These are phyloP conservation scores for Petrocephalus zakoni DNA, from an alignment of 2,113 vertebrate species.

Conservation along the genomic window DNA sequence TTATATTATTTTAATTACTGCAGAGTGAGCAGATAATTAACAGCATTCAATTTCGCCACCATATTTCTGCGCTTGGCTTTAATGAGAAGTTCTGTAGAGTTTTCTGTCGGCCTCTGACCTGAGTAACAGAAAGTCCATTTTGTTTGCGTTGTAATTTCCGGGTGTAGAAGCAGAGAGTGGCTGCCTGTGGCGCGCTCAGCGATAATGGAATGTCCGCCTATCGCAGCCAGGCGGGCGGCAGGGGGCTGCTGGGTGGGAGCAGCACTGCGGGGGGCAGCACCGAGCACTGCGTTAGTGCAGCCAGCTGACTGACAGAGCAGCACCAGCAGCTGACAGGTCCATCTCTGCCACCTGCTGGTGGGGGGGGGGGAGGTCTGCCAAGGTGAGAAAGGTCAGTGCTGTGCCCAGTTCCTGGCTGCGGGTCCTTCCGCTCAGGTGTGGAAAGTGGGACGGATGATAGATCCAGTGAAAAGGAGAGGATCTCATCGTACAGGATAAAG, in stretches of 20 bases:
- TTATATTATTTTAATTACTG: conserved; percentile 34
- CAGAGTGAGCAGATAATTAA: conserved; percentile 50
- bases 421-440: conserved; percentile 27
- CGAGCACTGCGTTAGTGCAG: neutral
- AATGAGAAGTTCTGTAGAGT: conserved; percentile 31
- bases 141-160: neutral
- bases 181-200: neutral
- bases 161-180: neutral
- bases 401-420: neutral
- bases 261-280: conserved; percentile 16
- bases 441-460: conserved; percentile 43
- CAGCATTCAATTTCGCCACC: conserved; percentile 39
- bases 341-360: neutral
- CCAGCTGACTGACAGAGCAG: neutral
- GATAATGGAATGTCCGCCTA: neutral
- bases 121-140: neutral
- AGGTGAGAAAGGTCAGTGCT: conserved; percentile 3
- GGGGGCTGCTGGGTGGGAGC: neutral
- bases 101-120: neutral
- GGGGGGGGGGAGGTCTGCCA: neutral
- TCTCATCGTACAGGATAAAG: neutral
- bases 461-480: neutral
- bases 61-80: conserved; percentile 31
- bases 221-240: neutral
- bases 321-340: neutral